Evolutionary conservation across 2,797 vertebrate genomes (phyloP), one percentile per base, ranked within the genome.

Genomic region (Columba guinea): DNA sequence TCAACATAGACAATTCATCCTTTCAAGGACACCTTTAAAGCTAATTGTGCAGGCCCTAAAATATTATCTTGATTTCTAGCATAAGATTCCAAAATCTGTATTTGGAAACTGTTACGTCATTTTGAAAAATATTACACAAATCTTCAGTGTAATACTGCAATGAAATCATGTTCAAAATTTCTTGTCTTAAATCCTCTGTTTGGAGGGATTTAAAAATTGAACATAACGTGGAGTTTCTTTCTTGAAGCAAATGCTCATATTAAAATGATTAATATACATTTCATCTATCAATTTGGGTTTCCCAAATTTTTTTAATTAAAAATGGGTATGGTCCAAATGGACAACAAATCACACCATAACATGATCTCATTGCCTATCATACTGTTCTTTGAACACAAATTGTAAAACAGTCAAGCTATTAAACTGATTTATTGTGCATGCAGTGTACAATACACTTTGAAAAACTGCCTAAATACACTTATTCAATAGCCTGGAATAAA

Each of bases 391-490:
- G 91, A 87, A 90, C 78, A 96, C 89, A 95, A 94, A 94, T 41
- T 97, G 97, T 98, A 97, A 92, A 95, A 74, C 92, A 95, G 68
- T 83, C 71, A 89, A 95, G 81, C 55, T 97, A 97, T 96, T 95
- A 93, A 98, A 97, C 77, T 94, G 92, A 96, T 96, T 97, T 96
- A 93, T 93, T 90, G 94, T 97, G 97, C 97, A 97, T 97, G 97
- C 83, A 87, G 87, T 94, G 83, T 97, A 94, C 89, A 96, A 95
- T 94, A 95, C 93, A 92, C 87, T 94, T 94, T 97, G 96, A 89
- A 94, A 94, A 91, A 94, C 91, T 97, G 96, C 95, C 89, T 97
- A 94, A 79, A 82, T 97, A 95, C 95, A 96, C 91, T 97, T 96
- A 97, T 70, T 87, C 91, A 97, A 96, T 80, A 97, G 93, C 87